Base-by-base conservation (phyloP, 2,888 invertebrate species). In the Volucella zonaria region DNA sequence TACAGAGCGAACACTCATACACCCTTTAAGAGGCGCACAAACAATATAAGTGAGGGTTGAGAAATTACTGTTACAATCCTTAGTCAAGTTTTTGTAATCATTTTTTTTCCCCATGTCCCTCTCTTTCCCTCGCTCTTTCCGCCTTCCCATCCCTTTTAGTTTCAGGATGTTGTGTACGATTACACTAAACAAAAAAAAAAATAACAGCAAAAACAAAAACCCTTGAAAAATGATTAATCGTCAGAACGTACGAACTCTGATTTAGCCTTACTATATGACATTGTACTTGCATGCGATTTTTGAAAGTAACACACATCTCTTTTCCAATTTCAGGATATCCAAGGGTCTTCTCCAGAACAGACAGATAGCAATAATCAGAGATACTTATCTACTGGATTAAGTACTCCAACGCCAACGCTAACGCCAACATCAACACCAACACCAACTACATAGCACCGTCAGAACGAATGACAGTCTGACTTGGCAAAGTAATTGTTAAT, bases 21-120 rank as follows among this genome's bases (percentile, higher is more conserved):
- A 61, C 47, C 10, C 56, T 12, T 23, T 15, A 31, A 67, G 31
- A 51, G 31, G 45, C n/a, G 11, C 49, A 58, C 47, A 79, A 49
- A 79, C 23, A 79, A 54, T 58, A 75, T 64, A 51, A 8, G 64
- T 70, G 59, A 31, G 31, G 31, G 79, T 70, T 79, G 75, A 75
- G 68, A 79, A 79, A 78, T 68, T 64, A 79, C 59, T 74, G 18
- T 68, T 82, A 68, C 71, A 82, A 67, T 78, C 61, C 70, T 66
- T 49, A 66, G 45, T 70, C 54, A 75, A 47, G 64, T 75, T 79
- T 79, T 75, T 59, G 75, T 70, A 68, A 82, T 73, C 45, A 52
- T 31, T 58, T 77, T 77, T n/a, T 66, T 52, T 42, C n/a, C 62
- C 2, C 43, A 9, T n/a, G 1, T 62, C 42, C n/a, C n/a, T n/a